Conservation (phyloP, 2,113 vertebrate genomes). For the Tympanuchus pallidicinctus region DNA sequence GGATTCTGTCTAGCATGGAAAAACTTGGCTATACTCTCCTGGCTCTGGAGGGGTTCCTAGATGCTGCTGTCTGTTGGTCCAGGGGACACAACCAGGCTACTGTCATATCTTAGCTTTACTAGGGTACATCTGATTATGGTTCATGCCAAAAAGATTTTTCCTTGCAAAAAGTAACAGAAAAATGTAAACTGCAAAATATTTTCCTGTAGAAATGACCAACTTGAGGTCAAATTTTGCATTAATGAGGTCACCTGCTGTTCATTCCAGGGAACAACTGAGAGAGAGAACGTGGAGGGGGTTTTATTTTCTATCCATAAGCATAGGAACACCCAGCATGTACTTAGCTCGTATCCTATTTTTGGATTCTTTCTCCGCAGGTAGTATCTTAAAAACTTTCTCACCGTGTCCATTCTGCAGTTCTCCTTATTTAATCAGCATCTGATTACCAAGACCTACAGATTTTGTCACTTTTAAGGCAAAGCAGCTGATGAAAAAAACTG, state of each 20-base stretch:
- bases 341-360: not conserved
- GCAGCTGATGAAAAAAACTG: not conserved
- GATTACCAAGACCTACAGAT: not conserved
- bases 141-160: not conserved
- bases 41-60: not conserved
- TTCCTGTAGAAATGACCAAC: not conserved
- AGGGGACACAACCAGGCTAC: not conserved
- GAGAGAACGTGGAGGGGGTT: rapidly evolving
- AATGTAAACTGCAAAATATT: not conserved
- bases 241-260: not conserved
- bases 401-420: not conserved
- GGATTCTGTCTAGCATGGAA: not conserved
- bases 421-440: not conserved
- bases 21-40: not conserved
- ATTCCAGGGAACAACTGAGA: not conserved
- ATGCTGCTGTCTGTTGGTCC: not conserved
- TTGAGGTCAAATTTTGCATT: not conserved
- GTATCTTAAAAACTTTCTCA: not conserved
- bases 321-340: not conserved
- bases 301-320: not conserved
- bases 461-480: not conserved
- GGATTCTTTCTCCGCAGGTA: not conserved
- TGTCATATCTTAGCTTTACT: not conserved
- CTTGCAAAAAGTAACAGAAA: not conserved
- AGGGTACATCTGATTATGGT: not conserved